A percentile compares a stretch with the other conserved stretches of the same genome.
These are phyloP conservation scores for Stictocephala bisonia DNA, from an alignment of 2,888 invertebrate genomes.

Conservation along the genomic window DNA sequence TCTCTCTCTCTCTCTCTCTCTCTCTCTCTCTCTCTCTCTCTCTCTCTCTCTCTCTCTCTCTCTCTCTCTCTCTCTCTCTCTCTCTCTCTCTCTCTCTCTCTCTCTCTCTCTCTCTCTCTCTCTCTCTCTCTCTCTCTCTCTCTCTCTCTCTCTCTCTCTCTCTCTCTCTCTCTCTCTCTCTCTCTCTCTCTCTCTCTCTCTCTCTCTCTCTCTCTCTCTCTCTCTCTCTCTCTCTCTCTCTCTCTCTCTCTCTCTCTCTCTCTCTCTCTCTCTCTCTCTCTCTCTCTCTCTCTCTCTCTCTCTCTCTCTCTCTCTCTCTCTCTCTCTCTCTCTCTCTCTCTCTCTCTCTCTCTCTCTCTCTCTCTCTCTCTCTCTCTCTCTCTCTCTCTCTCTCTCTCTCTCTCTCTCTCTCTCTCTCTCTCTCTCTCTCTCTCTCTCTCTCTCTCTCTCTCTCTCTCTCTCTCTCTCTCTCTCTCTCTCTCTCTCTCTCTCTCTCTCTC, in stretches of 20 bases:
- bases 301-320: background rate
- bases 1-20: constrained; percentile 53
- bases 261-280: background rate
- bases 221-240: background rate
- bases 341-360: background rate
- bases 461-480: background rate
- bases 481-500: background rate
- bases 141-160: background rate
- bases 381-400: background rate
- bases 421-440: background rate
- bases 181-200: constrained; percentile 20
- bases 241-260: background rate
- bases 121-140: background rate
- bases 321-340: background rate
- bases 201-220: background rate
- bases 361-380: background rate
- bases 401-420: background rate
- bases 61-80: constrained; percentile 51
- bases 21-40: background rate
- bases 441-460: background rate
- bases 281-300: background rate
- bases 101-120: background rate
- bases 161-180: constrained; percentile 50
- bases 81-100: background rate
- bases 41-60: background rate